A percentile compares a stretch with the other conserved stretches of the same genome.
These are phyloP conservation scores for Sturmia bella DNA, from an alignment of 2,888 invertebrate genomes.

Conservation along the genomic window DNA sequence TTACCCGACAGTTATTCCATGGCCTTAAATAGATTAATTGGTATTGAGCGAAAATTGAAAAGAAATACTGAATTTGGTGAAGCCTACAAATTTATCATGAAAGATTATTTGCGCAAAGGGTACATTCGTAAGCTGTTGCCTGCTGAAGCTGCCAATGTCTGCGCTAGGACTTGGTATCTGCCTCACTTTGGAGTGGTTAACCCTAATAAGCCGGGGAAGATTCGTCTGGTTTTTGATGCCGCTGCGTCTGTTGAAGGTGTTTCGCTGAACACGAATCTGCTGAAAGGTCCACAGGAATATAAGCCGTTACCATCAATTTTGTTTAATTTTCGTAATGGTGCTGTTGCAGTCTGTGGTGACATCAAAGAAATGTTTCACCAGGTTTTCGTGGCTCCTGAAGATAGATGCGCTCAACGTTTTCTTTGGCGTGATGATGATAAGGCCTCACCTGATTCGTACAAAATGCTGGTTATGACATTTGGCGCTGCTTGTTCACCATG, in stretches of 20 bases:
- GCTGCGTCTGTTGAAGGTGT: conserved; percentile 56
- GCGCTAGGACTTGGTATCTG: conserved; percentile 6
- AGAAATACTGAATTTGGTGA: conserved; percentile 51
- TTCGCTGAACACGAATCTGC: conserved; percentile 55
- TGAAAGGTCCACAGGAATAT: conserved; percentile 42
- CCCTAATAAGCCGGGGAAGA: conserved; percentile 60
- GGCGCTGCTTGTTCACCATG: conserved; percentile 27
- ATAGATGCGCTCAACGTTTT: conserved; percentile 18
- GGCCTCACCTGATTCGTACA: not conserved
- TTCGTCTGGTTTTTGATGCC: conserved; percentile 65
- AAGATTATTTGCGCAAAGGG: conserved; percentile 42
- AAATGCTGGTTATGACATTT: conserved; percentile 18
- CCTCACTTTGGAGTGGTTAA: conserved; percentile 34
- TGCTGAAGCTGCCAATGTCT: conserved; percentile 7
- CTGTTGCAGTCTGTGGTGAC: conserved; percentile 26
- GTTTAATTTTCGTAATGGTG: conserved; percentile 33
- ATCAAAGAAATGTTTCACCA: conserved; percentile 44
- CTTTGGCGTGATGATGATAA: conserved; percentile 2
- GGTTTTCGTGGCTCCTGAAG: conserved; percentile 1
- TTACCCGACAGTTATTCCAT: conserved; percentile 34
- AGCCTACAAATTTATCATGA: conserved; percentile 54
- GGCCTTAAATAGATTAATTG: conserved; percentile 37
- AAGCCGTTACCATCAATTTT: conserved; percentile 28
- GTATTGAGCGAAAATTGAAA: conserved; percentile 62
- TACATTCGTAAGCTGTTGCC: conserved; percentile 57